Conservation (phyloP, 2,113 vertebrate species). For the Halichoeres trimaculatus region DNA sequence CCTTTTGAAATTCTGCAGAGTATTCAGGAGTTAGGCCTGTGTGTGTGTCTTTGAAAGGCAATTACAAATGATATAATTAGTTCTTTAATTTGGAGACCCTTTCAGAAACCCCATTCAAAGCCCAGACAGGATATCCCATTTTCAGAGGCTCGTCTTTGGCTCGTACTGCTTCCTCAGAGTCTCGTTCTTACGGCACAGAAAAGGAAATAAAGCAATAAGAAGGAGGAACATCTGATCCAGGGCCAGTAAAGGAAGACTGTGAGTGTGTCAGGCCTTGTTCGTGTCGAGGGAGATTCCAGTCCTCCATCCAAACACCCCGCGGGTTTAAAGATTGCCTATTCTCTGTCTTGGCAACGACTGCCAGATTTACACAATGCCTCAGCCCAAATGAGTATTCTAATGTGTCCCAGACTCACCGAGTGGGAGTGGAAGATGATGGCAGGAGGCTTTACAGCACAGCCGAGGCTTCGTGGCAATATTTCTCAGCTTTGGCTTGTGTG, state of each 20-base stretch:
- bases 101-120: slow-evolving; percentile 2
- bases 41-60: no score
- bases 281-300: slow-evolving; percentile 18
- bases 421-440: slow-evolving; percentile 32
- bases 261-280: neutral
- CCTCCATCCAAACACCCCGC: slow-evolving; percentile 29
- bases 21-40: no score
- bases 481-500: slow-evolving; percentile 27
- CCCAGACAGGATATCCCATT: neutral
- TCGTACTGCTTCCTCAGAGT: slow-evolving; percentile 2
- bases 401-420: slow-evolving; percentile 39
- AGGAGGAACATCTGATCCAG: slow-evolving; percentile 23
- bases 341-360: slow-evolving; percentile 34
- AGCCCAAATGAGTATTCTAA: slow-evolving; percentile 41
- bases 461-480: neutral
- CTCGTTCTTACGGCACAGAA: neutral
- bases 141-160: neutral
- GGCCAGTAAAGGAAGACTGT: slow-evolving; percentile 11
- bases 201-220: slow-evolving; percentile 13
- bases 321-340: slow-evolving; percentile 47
- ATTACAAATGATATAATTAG: neutral
- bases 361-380: slow-evolving; percentile 47
- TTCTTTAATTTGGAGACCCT: neutral
- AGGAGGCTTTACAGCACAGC: slow-evolving; percentile 27
- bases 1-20: no score